Base-by-base conservation (phyloP, 2,113 vertebrate genomes). In the Chaenocephalus aceratus region DNA sequence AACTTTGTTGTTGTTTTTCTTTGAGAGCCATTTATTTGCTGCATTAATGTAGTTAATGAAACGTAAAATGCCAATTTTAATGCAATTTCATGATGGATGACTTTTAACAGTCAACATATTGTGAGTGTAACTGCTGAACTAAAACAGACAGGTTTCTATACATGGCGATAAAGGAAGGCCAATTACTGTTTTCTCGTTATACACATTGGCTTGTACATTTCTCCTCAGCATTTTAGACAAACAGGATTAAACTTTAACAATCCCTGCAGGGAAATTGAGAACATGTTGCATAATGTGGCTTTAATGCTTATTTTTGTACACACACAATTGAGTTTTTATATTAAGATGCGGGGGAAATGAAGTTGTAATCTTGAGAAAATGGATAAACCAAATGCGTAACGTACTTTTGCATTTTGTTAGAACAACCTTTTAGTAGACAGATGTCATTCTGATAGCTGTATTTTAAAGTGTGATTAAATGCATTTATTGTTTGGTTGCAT, bases 191-290 rank as follows among this genome's bases (percentile, higher is more conserved):
- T 73, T 64, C 15, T 41, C 1, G 5, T 51, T 63, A 7, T 34
- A n/a, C 34, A 51, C n/a, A 36, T 13, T 1, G 0, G 61, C 61
- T 61, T 21, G 51, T 56, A 48, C 54, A 65, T 61, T 46, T 54
- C 54, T 34, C n/a, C 64, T 18, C 15, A 14, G 36, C 0, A 6
- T 56, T 12, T 18, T 5, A 11, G 49, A 60, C 23, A 54, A 60
- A 74, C 74, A 54, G 48, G 52, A 72, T 68, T 68, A 10, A 72
- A 67, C 26, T 56, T 64, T 65, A 59, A 75, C 52, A 60, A 51
- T 30, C 36, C 60, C 72, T 75, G 26, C 53, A 51, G 66, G 53
- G 45, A 70, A 60, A 54, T 4, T 23, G 45, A 13, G 18, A 76
- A 57, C 57, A 34, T 51, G 72, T 57, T 66, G 60, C 21, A 70